phyloP scores from a whole-genome alignment of 1,140 invertebrate species.

The Sarcophaga bullata region DNA sequence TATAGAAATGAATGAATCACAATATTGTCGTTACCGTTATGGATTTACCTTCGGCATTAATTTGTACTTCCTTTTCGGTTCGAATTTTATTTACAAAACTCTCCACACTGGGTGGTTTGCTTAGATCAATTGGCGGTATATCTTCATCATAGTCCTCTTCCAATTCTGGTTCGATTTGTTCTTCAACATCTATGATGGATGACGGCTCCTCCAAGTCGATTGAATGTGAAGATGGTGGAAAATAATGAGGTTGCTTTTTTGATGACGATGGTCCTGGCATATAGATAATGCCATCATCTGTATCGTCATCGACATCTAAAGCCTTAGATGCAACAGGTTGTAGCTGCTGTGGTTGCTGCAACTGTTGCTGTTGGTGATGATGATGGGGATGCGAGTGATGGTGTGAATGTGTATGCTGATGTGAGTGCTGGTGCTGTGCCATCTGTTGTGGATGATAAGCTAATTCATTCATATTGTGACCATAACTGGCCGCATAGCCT shows the following conservation, averaged over 20 bases:
- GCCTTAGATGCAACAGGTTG: conserved; percentile 10
- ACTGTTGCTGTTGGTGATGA: conserved; percentile 10
- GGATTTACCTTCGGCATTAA: conserved; percentile 57
- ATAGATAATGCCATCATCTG: conserved; percentile 60
- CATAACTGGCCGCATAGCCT: conserved; percentile 57
- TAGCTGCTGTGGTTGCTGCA: conserved; percentile 27
- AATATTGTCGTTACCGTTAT: conserved; percentile 64
- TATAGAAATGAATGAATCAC: conserved; percentile 51
- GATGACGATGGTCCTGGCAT: conserved; percentile 51
- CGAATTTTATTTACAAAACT: conserved; percentile 55
- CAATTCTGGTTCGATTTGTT: conserved; percentile 43
- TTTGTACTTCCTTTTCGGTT: conserved; percentile 52
- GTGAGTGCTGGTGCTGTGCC: conserved; percentile 5
- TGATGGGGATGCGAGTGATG: conserved; percentile 31
- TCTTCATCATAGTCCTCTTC: conserved; percentile 60
- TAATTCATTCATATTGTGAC: conserved; percentile 43
- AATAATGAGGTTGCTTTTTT: conserved; percentile 52
- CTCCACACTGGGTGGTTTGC: conserved; percentile 57
- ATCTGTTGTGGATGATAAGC: conserved; percentile 7
- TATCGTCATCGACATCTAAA: conserved; percentile 56
- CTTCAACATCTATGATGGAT: conserved; percentile 33
- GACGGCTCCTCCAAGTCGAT: conserved; percentile 28
- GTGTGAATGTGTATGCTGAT: conserved; percentile 33
- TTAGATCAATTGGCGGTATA: conserved; percentile 60
- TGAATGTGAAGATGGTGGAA: conserved; percentile 43